phyloP scores from a whole-genome alignment of 2,113 vertebrate species.

The Callionymus lyra region DNA sequence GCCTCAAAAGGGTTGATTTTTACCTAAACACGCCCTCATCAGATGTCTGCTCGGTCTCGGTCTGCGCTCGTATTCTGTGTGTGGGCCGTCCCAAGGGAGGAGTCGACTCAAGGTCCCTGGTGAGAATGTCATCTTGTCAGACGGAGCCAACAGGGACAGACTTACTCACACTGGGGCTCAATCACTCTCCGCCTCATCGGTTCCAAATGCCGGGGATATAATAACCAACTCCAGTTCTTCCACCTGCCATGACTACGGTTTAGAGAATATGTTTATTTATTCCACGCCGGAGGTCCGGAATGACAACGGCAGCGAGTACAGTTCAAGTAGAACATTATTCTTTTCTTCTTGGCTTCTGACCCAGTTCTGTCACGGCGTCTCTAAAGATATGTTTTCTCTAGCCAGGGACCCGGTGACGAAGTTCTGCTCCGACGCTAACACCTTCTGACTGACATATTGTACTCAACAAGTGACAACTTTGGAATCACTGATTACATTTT shows the following conservation, averaged over 20 bases:
- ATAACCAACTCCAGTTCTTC: slow-evolving; percentile 11
- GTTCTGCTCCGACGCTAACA: slow-evolving; percentile 27
- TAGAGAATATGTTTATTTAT: slow-evolving; percentile 9
- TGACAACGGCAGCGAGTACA: slow-evolving; percentile 12
- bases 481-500: no score
- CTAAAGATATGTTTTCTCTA: slow-evolving; percentile 11
- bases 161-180: slow-evolving; percentile 36
- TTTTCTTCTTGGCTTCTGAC: slow-evolving; percentile 44
- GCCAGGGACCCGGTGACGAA: slow-evolving; percentile 33
- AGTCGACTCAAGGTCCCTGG: slow-evolving; percentile 44
- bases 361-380: slow-evolving; percentile 47
- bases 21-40: no score
- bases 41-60: no score
- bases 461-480: no score
- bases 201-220: slow-evolving; percentile 43
- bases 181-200: slow-evolving; percentile 41
- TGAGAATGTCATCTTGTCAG: slow-evolving; percentile 56
- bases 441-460: slow-evolving; percentile 3
- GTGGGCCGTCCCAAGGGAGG: slow-evolving; percentile 44
- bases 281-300: slow-evolving; percentile 6
- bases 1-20: no score
- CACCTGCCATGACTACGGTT: slow-evolving; percentile 14
- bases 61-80: slow-evolving; percentile 7
- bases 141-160: slow-evolving; percentile 42
- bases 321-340: slow-evolving; percentile 42